Conservation (phyloP, 1,140 invertebrate genomes). For the Zeugodacus cucurbitae region DNA sequence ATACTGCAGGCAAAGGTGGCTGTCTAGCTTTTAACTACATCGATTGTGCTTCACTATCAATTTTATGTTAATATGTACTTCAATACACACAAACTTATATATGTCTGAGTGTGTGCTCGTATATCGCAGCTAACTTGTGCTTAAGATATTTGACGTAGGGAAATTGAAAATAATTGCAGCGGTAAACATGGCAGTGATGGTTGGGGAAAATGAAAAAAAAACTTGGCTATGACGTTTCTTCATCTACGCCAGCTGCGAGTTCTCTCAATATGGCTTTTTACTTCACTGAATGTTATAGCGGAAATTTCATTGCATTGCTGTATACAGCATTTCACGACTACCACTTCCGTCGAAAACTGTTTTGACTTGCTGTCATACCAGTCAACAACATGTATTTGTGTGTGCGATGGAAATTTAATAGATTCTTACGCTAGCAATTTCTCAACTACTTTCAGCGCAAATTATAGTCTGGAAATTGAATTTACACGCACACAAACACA, state of each 20-base stretch:
- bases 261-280: not conserved
- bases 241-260: not conserved
- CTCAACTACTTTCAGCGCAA: not conserved
- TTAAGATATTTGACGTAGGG: not conserved
- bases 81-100: not conserved
- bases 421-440: not conserved
- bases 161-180: conserved; percentile 37
- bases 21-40: not conserved
- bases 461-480: not conserved
- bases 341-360: not conserved
- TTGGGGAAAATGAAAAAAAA: no score
- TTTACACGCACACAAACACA: not conserved
- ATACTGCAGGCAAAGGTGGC: not conserved
- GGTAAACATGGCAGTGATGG: not conserved
- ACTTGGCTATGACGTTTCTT: not conserved
- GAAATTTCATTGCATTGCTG: not conserved
- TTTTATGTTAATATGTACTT: no score
- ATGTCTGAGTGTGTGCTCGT: not conserved
- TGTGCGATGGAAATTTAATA: not conserved
- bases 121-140: not conserved
- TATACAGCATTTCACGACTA: not conserved
- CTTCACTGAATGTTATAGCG: not conserved
- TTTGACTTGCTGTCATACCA: not conserved
- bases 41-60: not conserved
- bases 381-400: not conserved